Conservation (phyloP, 2,797 vertebrate species). For the Oceanodroma leucorhoa region DNA sequence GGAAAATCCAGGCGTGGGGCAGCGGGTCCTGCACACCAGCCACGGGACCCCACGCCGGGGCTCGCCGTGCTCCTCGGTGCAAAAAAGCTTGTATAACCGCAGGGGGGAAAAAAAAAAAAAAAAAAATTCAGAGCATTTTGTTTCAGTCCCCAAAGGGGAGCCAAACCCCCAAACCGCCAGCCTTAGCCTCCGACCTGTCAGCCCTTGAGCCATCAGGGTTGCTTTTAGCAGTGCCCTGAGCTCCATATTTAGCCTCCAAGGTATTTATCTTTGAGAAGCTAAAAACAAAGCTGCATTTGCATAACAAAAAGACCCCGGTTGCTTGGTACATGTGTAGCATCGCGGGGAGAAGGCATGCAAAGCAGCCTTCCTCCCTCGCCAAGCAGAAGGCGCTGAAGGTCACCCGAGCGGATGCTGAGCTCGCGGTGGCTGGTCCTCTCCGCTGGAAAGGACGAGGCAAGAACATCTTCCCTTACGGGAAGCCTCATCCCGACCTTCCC, state of each 20-base stretch:
- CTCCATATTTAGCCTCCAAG: not conserved
- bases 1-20: not conserved
- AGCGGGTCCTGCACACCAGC: not conserved
- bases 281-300: conserved; percentile 38
- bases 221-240: not conserved
- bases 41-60: not conserved
- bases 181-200: not conserved
- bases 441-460: not conserved
- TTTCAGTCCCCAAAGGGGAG: not conserved
- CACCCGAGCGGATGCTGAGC: not conserved
- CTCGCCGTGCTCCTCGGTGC: accelerated
- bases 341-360: not conserved
- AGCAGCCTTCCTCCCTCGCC: not conserved
- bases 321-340: not conserved
- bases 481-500: not conserved
- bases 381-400: not conserved
- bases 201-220: not conserved
- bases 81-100: not conserved
- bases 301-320: conserved; percentile 1
- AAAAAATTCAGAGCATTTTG: accelerated
- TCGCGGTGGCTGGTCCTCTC: not conserved
- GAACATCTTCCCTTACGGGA: not conserved
- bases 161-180: not conserved
- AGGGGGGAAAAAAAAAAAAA: accelerated
- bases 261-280: not conserved